These are phyloP conservation scores for Pomatostomus ruficeps DNA, from an alignment of 2,113 vertebrate genomes.

Conservation along the genomic window DNA sequence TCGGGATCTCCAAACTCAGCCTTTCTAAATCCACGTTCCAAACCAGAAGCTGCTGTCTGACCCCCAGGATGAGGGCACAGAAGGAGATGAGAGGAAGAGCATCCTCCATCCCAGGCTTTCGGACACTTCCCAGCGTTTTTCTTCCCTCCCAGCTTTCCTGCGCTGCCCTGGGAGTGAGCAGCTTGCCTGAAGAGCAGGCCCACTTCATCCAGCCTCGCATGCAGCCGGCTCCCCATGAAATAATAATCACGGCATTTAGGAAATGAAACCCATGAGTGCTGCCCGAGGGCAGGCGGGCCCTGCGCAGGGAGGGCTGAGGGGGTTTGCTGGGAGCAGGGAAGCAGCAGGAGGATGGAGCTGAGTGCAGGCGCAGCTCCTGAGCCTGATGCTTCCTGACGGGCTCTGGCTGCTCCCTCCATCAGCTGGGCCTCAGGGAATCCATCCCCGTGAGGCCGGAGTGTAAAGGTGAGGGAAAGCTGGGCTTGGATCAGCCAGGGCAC, in stretches of 20 bases:
- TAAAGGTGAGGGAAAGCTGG: neutral
- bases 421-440: neutral
- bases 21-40: neutral
- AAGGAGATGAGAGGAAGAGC: neutral
- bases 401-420: neutral
- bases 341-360: neutral
- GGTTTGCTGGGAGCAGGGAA: neutral
- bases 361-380: neutral
- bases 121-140: neutral
- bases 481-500: neutral
- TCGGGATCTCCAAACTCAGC: neutral
- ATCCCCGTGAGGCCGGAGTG: neutral
- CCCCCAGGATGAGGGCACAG: neutral
- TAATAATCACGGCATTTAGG: conserved; percentile 3
- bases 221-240: neutral
- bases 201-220: neutral
- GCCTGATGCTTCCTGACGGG: neutral
- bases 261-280: neutral
- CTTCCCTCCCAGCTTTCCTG: neutral
- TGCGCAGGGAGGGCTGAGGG: neutral
- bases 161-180: neutral
- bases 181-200: neutral
- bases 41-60: neutral
- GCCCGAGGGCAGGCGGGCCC: neutral
- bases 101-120: neutral